phyloP scores from a whole-genome alignment of 2,888 invertebrate species.

The Temnothorax rugatulus region DNA sequence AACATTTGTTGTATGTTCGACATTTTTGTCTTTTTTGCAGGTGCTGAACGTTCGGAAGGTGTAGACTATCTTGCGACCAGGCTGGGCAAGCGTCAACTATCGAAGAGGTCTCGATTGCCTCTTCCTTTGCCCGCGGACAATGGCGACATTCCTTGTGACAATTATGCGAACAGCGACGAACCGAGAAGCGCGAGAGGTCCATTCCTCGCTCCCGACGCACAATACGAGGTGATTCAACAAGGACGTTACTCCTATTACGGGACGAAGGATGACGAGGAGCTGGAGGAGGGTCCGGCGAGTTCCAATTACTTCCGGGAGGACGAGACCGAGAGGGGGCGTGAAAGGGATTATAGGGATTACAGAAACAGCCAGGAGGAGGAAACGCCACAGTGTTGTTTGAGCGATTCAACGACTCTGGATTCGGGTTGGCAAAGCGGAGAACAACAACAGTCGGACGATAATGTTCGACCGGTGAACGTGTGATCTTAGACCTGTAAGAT shows the following conservation, averaged over 20 bases:
- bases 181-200: conserved; percentile 84
- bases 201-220: conserved; percentile 89
- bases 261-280: conserved; percentile 79
- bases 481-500: conserved; percentile 62
- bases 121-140: conserved; percentile 80
- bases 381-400: conserved; percentile 87
- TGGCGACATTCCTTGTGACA: conserved; percentile 78
- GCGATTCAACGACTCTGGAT: conserved; percentile 89
- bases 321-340: conserved; percentile 80
- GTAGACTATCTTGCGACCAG: conserved; percentile 89
- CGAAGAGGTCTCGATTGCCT: conserved; percentile 88
- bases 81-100: conserved; percentile 88
- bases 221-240: conserved; percentile 89
- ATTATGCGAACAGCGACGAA: conserved; percentile 79
- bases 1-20: not conserved
- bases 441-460: conserved; percentile 81
- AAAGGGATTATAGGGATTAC: conserved; percentile 87
- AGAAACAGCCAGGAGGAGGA: conserved; percentile 82
- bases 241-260: conserved; percentile 81
- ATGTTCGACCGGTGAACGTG: conserved; percentile 83
- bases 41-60: conserved; percentile 83
- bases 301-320: conserved; percentile 75
- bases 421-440: conserved; percentile 91
- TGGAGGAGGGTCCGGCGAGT: conserved; percentile 75
- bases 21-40: conserved; percentile 62